Evolutionary conservation across 2,797 vertebrate species (phyloP), one percentile per base, ranked within the genome.

Genomic region (Synaphobranchus kaupii): DNA sequence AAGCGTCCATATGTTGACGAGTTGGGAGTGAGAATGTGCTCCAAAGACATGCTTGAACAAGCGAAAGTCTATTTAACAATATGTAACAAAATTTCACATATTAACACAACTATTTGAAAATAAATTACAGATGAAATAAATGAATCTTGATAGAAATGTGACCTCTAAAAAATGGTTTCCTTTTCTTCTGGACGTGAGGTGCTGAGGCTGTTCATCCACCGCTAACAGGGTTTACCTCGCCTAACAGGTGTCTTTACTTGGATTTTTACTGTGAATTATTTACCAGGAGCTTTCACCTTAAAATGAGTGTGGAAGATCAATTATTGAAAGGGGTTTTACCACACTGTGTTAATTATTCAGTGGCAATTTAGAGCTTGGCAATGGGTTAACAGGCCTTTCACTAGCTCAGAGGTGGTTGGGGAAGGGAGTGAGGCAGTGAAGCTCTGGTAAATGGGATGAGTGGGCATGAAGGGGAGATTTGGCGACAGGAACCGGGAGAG

Each of bases 191-290:
- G 31, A 25, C 34, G 17, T 28, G 66, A 13, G 31, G 34, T 12
- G 44, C n/a, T 71, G 66, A 71, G 66, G 8, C 66, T 31, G n/a
- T 71, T 7, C 66, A 31, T 63, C 78, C 86, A 52, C 50, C 2
- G 28, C n/a, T 68, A 34, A 68, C 66, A 20, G 25, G 8, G 63
- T 48, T 71, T 54, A 54, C 81, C 34, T 25, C 22, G 6, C 6
- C 90, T 93, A 95, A 96, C 95, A 96, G 93, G 92, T 96, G 94
- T 95, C 93, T 94, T 95, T 94, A 95, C 95, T 93, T 94, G 92
- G 91, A 94, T 95, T 95, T 94, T 91, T 92, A 89, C 87, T 31
- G 84, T 96, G 91, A 94, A 95, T 95, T 92, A 96, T 96, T 95
- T 91, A 96, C 86, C 39, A 60, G 90, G 92, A 90, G 92, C 94